These are phyloP conservation scores for Masnerella sp. DNA, from an alignment of 2,888 invertebrate species.

Conservation along the genomic window DNA sequence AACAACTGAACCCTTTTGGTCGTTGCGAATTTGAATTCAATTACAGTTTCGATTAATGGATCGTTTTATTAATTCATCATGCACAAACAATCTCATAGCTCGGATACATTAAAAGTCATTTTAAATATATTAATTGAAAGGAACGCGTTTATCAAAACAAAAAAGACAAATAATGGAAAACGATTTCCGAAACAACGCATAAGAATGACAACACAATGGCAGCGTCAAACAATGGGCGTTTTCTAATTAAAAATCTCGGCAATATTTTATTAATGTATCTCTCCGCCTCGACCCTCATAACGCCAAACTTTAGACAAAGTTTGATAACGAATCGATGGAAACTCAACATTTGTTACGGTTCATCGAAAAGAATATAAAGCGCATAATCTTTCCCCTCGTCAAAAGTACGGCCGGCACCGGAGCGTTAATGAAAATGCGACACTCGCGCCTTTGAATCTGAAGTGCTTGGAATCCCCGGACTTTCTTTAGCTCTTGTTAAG, in stretches of 20 bases:
- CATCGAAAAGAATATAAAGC: conserved; percentile 39
- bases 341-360: conserved; percentile 33
- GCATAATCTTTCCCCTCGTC: conserved; percentile 54
- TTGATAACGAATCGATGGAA: conserved; percentile 24
- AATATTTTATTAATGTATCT: background rate
- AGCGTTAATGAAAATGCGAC: conserved; percentile 74
- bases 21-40: conserved; percentile 7
- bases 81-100: background rate
- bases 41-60: conserved; percentile 5
- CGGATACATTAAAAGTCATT: conserved; percentile 12
- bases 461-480: conserved; percentile 66
- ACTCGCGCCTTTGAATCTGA: conserved; percentile 68
- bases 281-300: too few relatives aligned
- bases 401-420: conserved; percentile 35
- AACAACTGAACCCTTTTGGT: too few relatives aligned
- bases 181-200: too few relatives aligned
- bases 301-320: conserved; percentile 1
- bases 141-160: too few relatives aligned
- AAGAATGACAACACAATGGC: too few relatives aligned
- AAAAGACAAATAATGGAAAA: too few relatives aligned
- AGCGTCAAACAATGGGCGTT: too few relatives aligned
- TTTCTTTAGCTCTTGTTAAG: conserved; percentile 65
- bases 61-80: too few relatives aligned
- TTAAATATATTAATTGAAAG: background rate
- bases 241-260: too few relatives aligned